Evolutionary conservation across 2,113 vertebrate genomes (phyloP), one percentile per base, ranked within the genome.

Genomic region (Falcunculus frontatus): DNA sequence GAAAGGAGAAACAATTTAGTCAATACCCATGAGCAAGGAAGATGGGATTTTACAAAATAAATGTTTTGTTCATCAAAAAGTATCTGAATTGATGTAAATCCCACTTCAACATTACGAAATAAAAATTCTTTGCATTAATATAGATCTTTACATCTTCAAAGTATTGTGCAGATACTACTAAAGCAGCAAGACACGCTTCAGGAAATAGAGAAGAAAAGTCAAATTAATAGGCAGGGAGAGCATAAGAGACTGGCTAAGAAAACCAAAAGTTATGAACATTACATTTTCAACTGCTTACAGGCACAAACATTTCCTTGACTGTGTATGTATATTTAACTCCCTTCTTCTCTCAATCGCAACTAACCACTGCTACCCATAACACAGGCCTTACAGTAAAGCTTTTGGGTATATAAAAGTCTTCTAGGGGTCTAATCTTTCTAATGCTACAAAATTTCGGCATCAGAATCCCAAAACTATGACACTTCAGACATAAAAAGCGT

Each of bases 401-500:
- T 84, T 27, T 53, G 3, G 4, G 33, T 55, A 70, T 0, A 73
- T 22, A 79, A 55, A 46, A 86, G 27, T 26, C 13, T 46, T 17
- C 25, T 7, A 42, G 3, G 78, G 59, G 12, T 19, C 18, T 33
- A 35, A 39, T 26, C 33, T 81, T 72, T 14, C 30, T 8, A 55
- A 57, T 13, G 11, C 19, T 46, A 15, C 10, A 68, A 50, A 15
- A 64, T 33, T 62, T 41, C 74, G 73, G 16, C 33, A 76, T 35
- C 47, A 59, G 21, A 72, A 78, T n/a, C 32, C 19, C 41, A 29
- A 32, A 47, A 32, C 10, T 11, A 4, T 7, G 44, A 32, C 14
- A 39, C 5, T 32, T 64, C 1, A 32, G 17, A 37, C 14, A 18
- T 26, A 16, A 29, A 27, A 35, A 52, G 2, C 0, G 0, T 42